Evolutionary conservation across 2,797 vertebrate genomes (phyloP).

Genomic region (Triplophysa yarkandensis): DNA sequence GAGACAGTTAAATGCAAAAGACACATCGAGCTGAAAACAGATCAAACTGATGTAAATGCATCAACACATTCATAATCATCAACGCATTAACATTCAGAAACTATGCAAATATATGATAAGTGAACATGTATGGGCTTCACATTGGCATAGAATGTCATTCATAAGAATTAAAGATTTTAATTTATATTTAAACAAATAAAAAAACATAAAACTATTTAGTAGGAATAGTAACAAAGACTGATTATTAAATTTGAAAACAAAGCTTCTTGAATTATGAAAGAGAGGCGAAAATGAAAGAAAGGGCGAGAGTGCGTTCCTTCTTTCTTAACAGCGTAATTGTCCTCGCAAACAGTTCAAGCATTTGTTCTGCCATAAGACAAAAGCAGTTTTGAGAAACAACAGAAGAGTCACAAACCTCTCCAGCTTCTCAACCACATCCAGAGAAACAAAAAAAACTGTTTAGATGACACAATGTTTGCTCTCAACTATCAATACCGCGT

Average conservation of each 20-base stretch:
- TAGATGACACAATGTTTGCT: not conserved
- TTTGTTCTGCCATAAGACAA: conserved; percentile 41
- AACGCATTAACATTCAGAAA: conserved; percentile 17
- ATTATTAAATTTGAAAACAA: not conserved
- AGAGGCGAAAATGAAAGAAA: conserved; percentile 7
- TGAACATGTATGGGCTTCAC: not conserved
- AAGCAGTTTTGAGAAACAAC: conserved; percentile 45
- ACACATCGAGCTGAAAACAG: not conserved
- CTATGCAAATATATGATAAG: not conserved
- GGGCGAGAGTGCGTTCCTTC: conserved; percentile 30
- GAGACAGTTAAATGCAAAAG: not conserved
- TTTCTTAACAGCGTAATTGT: conserved; percentile 48
- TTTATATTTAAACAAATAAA: too few relatives aligned
- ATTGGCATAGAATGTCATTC: not conserved
- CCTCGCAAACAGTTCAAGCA: conserved; percentile 37
- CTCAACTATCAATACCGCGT: not conserved
- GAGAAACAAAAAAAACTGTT: not conserved
- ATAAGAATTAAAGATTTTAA: not conserved
- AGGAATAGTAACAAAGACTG: too few relatives aligned
- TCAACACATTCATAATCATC: conserved; percentile 43
- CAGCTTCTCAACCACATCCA: not conserved
- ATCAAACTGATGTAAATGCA: not conserved
- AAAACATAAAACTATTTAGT: too few relatives aligned
- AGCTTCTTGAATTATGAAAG: not conserved
- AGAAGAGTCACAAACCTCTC: conserved; percentile 36